Evolutionary conservation across 2,888 invertebrate species (phyloP).

Genomic region (Heteromyza rotundicornis): DNA sequence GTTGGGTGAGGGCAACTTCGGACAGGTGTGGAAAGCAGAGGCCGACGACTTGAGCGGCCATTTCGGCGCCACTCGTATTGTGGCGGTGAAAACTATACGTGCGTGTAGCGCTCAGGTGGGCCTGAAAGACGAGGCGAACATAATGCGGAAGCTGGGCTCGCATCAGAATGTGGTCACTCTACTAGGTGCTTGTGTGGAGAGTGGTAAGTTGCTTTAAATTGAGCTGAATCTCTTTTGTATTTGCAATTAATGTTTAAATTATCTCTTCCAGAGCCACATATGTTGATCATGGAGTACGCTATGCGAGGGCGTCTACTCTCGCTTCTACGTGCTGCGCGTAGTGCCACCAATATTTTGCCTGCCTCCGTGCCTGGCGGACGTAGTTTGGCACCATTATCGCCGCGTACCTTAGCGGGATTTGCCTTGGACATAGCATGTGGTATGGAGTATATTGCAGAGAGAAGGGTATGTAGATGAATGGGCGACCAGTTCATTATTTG

Average conservation of each 20-base stretch:
- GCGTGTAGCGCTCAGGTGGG: constrained; percentile 78
- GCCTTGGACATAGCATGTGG: constrained; percentile 83
- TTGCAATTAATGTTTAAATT: background rate
- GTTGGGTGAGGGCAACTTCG: constrained; percentile 85
- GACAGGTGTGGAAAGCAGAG: constrained; percentile 87
- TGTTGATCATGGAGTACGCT: constrained; percentile 85
- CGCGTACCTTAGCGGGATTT: constrained; percentile 77
- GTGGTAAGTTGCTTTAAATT: constrained; percentile 66
- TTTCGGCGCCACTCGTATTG: constrained; percentile 77
- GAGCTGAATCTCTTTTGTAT: background rate
- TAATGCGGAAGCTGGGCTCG: constrained; percentile 82
- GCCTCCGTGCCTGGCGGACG: constrained; percentile 62
- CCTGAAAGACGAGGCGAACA: constrained; percentile 79
- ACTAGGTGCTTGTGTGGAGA: constrained; percentile 82
- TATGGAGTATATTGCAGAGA: constrained; percentile 83
- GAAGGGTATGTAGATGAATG: constrained; percentile 71
- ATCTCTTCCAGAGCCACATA: constrained; percentile 73
- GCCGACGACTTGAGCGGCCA: constrained; percentile 80
- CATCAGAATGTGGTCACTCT: constrained; percentile 84
- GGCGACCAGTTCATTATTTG: background rate
- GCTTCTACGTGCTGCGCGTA: constrained; percentile 70
- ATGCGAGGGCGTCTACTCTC: constrained; percentile 82
- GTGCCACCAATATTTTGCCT: constrained; percentile 63
- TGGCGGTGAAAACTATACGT: constrained; percentile 85
- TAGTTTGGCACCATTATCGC: constrained; percentile 60